These are phyloP conservation scores for Caenorhabditis remanei DNA, from an alignment of 1,140 invertebrate genomes.

Conservation along the genomic window DNA sequence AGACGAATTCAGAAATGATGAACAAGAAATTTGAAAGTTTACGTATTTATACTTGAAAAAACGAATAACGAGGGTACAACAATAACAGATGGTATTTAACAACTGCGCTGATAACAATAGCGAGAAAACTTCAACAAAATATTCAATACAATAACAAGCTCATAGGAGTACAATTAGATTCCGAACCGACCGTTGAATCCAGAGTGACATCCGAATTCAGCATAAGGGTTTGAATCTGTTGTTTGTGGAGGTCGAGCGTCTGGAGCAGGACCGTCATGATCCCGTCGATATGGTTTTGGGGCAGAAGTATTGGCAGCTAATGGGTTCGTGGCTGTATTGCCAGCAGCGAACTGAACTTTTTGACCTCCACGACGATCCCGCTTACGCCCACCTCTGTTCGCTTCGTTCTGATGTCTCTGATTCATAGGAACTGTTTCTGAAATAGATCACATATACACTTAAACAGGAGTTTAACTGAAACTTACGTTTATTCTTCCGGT, in stretches of 20 bases:
- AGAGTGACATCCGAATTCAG: slow-evolving; percentile 26
- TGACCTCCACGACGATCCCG: slow-evolving; percentile 7
- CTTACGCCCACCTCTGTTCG: slow-evolving; percentile 4
- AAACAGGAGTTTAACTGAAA: not conserved
- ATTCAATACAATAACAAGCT: not conserved
- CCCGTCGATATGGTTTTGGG: not conserved
- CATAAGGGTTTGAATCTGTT: slow-evolving; percentile 23
- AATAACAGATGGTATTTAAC: not conserved
- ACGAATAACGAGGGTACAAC: not conserved
- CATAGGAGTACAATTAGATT: not conserved
- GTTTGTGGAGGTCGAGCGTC: not conserved
- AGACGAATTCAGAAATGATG: no score
- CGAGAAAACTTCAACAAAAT: not conserved
- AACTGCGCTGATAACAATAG: no score
- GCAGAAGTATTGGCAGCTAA: not conserved
- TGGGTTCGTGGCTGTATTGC: not conserved
- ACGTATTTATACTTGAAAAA: not conserved
- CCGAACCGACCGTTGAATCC: slow-evolving; percentile 27
- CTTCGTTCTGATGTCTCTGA: not conserved
- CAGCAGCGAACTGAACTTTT: not conserved
- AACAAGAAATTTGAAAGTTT: not conserved
- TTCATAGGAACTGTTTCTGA: not conserved
- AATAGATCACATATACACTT: not conserved
- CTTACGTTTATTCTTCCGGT: not conserved
- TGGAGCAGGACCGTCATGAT: not conserved